Evolutionary conservation across 2,888 invertebrate genomes (phyloP).

Genomic region (Reticulitermes lucifugus): DNA sequence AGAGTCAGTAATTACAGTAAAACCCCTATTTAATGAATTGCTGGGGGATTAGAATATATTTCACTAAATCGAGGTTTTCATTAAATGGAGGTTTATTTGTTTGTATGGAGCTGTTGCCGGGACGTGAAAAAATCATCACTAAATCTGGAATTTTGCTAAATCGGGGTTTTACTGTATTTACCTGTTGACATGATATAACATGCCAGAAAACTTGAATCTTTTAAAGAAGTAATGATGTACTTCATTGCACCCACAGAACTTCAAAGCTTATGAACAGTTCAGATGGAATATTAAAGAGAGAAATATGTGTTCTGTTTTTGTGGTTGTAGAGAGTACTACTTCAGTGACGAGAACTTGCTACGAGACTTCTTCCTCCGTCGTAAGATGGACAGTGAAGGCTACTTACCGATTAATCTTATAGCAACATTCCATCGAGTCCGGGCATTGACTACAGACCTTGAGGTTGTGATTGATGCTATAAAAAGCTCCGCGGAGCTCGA

Average conservation of each 20-base stretch:
- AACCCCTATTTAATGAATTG: no score
- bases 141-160: no score
- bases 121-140: no score
- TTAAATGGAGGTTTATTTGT: no score
- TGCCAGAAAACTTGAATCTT: no score
- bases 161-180: no score
- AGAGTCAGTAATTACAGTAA: no score
- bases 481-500: slow-evolving; percentile 88
- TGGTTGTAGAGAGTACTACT: slow-evolving; percentile 94
- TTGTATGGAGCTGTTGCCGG: no score
- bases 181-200: no score
- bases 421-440: slow-evolving; percentile 96
- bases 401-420: slow-evolving; percentile 91
- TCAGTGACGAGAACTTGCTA: slow-evolving; percentile 94
- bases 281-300: neutral
- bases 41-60: no score
- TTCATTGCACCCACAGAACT: neutral
- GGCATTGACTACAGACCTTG: slow-evolving; percentile 85
- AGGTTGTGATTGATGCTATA: slow-evolving; percentile 87
- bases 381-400: slow-evolving; percentile 96
- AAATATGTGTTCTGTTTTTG: neutral
- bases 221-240: no score
- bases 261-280: neutral
- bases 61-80: no score
- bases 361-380: slow-evolving; percentile 96